Percentiles rank a stretch among this genome's conserved stretches.
phyloP scores from a whole-genome alignment of 2,113 vertebrate genomes.

The Nymphicus hollandicus region DNA sequence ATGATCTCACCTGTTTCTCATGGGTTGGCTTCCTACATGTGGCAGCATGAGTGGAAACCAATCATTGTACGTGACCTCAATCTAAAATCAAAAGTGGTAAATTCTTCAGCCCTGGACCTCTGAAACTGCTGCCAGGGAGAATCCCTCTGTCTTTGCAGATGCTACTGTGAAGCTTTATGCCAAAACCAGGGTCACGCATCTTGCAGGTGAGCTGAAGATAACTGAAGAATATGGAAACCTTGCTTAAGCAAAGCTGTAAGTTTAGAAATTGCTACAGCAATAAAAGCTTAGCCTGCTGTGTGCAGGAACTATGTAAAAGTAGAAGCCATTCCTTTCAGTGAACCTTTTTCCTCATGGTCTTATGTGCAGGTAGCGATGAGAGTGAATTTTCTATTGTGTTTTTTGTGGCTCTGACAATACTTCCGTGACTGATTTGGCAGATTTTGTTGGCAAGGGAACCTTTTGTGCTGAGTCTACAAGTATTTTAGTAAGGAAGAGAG shows the following conservation, averaged over 20 bases:
- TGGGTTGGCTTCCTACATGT: fast-evolving
- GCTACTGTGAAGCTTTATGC: not conserved
- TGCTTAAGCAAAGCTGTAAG: not conserved
- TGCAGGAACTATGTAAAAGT: fast-evolving
- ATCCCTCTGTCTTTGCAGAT: not conserved
- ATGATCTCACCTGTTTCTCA: not conserved
- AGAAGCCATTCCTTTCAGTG: not conserved
- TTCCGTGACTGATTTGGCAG: not conserved
- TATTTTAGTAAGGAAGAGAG: not conserved
- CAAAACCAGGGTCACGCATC: not conserved
- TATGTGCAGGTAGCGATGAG: not conserved
- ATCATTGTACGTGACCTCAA: not conserved
- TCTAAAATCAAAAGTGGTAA: not conserved
- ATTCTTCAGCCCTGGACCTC: not conserved
- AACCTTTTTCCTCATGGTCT: not conserved
- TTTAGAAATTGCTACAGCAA: not conserved
- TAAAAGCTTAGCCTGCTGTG: not conserved
- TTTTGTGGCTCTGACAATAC: not conserved
- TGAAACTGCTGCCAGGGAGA: not conserved
- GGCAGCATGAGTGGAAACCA: not conserved
- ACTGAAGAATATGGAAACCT: not conserved
- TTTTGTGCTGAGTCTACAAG: not conserved
- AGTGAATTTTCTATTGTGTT: not conserved
- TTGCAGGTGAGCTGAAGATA: not conserved
- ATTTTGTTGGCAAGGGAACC: not conserved